Conservation (phyloP, 2,113 vertebrate species). For the Typhlomys cinereus region DNA sequence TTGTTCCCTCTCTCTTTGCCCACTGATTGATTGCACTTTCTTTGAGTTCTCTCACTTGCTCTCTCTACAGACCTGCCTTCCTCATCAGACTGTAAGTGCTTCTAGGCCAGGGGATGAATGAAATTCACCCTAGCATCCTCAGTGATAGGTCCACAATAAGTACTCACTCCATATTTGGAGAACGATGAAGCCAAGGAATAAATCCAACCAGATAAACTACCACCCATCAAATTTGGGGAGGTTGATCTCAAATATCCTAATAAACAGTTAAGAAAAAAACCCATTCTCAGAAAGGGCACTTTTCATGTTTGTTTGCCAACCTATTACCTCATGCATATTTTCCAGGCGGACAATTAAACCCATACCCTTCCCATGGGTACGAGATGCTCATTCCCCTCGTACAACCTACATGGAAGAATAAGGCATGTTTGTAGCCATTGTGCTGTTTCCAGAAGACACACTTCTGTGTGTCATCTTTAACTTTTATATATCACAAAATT, state of each 20-base stretch:
- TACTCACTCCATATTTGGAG: background rate
- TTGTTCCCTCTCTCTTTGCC: background rate
- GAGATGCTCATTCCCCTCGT: background rate
- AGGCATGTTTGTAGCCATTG: background rate
- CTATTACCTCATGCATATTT: background rate
- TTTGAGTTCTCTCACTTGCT: background rate
- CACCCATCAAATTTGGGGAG: background rate
- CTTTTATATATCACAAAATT: constrained; percentile 52
- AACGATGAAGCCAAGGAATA: constrained; percentile 14
- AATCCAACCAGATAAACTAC: background rate
- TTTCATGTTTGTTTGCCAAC: constrained; percentile 24
- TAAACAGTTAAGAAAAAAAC: constrained; percentile 7
- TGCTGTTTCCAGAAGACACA: background rate
- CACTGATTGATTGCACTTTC: background rate
- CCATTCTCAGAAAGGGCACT: background rate
- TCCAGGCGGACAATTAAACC: background rate
- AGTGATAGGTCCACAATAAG: background rate
- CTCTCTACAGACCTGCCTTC: background rate
- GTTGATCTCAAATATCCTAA: constrained; percentile 14
- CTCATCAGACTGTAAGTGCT: background rate
- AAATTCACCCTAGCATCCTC: background rate
- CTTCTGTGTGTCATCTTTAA: background rate
- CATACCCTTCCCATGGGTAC: background rate
- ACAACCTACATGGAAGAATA: background rate
- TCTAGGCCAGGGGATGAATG: background rate